These are phyloP conservation scores for Potamarius usumacintae DNA, from an alignment of 2,113 vertebrate species.

Conservation along the genomic window DNA sequence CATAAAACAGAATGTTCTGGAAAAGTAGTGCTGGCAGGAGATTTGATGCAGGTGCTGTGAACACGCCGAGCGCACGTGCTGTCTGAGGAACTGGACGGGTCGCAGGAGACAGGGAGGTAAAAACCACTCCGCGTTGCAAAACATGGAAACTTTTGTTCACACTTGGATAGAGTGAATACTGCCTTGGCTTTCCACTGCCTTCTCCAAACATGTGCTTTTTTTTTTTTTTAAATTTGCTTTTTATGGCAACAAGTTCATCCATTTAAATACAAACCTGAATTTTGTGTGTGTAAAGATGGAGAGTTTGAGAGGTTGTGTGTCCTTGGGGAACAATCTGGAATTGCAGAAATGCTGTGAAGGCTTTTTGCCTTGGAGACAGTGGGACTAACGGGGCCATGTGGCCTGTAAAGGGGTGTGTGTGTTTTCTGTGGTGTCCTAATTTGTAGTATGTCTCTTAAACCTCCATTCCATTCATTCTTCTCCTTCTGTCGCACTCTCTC, in stretches of 20 bases:
- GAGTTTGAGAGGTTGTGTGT: background rate
- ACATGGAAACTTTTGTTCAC: slow-evolving; percentile 52
- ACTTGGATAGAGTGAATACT: slow-evolving; percentile 30
- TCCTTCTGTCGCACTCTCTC: background rate
- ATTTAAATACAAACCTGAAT: slow-evolving; percentile 1
- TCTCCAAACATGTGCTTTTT: slow-evolving; percentile 22
- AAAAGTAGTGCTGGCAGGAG: slow-evolving; percentile 14
- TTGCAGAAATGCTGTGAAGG: slow-evolving; percentile 45
- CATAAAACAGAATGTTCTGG: slow-evolving; percentile 13
- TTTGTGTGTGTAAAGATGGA: background rate
- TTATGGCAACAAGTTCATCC: background rate
- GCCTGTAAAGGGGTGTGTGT: slow-evolving; percentile 18
- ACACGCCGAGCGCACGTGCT: slow-evolving; percentile 6
- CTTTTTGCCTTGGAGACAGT: slow-evolving; percentile 22
- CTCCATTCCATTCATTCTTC: slow-evolving; percentile 1
- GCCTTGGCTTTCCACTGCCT: slow-evolving; percentile 19
- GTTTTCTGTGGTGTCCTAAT: slow-evolving; percentile 17
- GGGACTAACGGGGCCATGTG: slow-evolving; percentile 32
- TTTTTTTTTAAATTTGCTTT: slow-evolving; percentile 2
- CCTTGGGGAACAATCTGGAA: slow-evolving; percentile 29
- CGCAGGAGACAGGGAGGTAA: background rate
- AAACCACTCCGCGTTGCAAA: background rate
- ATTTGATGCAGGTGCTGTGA: slow-evolving; percentile 38
- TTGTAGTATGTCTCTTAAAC: background rate
- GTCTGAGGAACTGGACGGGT: background rate